Base-by-base conservation (phyloP, 2,113 vertebrate genomes). In the Takifugu bimaculatus region DNA sequence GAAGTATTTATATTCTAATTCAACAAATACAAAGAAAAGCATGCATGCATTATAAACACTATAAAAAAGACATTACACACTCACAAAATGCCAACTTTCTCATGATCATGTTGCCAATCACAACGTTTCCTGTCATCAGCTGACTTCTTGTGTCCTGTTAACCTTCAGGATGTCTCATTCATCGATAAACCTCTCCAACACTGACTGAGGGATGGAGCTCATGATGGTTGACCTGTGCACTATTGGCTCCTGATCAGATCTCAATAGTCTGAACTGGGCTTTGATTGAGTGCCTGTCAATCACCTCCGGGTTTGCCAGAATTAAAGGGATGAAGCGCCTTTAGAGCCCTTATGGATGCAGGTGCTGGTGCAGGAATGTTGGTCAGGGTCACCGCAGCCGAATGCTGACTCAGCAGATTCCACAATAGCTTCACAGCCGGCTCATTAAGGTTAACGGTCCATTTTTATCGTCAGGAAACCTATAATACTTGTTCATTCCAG, bases 241-340 rank as follows among this genome's bases (percentile, higher is more conserved):
- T 50, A 56, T 50, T 50, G 54, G 27, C 45, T 44, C 49, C 71
- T 61, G 68, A 60, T 73, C 60, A 66, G 60, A 64, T 56, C 66
- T 45, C 53, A 61, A 60, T 60, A 12, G 29, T 32, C 29, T 32
- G 29, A 32, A 32, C 35, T 39, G 35, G 11, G 68, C 60, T 60
- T 62, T 83, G 85, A 88, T 81, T 87, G 80, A 78, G 55, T n/a
- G 14, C 57, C 71, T 86, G 87, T 58, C 87, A 81, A 68, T 85
- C 85, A 83, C 69, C 68, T 80, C 79, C 69, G 2, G 42, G 25
- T 68, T 35, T 58, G 58, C 69, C 69, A 65, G 49, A 60, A 44
- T 50, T 50, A 27, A 74, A 55, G 3, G 32, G 49, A 78, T 27
- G 35, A 59, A n/a, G 47, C 51, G 58, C 62, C 61, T 75, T 67